Percentiles rank a stretch among this genome's conserved stretches.
Evolutionary conservation across 2,113 vertebrate genomes (phyloP).

Genomic region (Laticauda colubrina): DNA sequence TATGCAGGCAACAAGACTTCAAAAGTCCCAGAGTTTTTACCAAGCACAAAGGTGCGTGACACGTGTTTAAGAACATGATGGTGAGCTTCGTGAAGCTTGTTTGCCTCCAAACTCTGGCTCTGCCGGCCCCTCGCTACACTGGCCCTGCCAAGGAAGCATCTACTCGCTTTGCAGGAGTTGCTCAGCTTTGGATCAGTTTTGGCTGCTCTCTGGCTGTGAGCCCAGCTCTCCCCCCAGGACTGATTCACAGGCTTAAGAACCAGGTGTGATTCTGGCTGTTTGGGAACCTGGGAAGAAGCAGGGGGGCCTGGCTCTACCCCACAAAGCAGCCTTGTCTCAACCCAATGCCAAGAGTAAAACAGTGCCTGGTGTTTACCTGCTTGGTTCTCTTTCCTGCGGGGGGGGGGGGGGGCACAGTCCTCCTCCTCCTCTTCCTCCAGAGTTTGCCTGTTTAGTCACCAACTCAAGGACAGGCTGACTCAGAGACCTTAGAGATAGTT

Average conservation of each 20-base stretch:
- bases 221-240: background rate
- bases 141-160: background rate
- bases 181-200: background rate
- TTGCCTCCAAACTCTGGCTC: background rate
- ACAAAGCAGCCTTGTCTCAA: background rate
- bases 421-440: background rate
- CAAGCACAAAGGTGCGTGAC: background rate
- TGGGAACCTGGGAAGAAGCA: background rate
- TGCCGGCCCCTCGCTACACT: background rate
- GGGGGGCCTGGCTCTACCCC: background rate
- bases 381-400: background rate
- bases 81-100: background rate
- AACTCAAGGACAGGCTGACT: background rate
- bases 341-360: background rate
- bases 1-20: constrained; percentile 38
- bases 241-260: background rate
- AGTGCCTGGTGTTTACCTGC: background rate
- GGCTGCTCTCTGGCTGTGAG: background rate
- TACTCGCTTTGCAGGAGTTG: background rate
- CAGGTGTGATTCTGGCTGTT: background rate
- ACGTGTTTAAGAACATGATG: background rate
- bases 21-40: background rate
- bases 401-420: background rate
- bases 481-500: background rate
- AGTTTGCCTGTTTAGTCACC: background rate